phyloP scores from a whole-genome alignment of 2,888 invertebrate genomes.

The Caenorhabditis doughertyi region DNA sequence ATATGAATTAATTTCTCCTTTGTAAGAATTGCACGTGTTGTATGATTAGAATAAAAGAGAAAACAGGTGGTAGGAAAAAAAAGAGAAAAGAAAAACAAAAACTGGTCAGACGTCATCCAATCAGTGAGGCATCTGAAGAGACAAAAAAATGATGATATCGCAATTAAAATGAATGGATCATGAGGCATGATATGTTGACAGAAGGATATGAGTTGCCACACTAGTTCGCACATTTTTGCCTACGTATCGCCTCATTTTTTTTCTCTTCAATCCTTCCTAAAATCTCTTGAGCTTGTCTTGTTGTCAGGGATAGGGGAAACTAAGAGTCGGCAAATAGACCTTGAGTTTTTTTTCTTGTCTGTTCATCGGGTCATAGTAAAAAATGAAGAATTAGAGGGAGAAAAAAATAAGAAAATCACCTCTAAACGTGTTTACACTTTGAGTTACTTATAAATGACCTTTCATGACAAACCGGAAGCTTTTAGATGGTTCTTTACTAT shows the following conservation, averaged over 20 bases:
- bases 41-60: conserved; percentile 24
- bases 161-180: conserved; percentile 17
- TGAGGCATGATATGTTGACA: conserved; percentile 29
- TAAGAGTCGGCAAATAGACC: conserved; percentile 55
- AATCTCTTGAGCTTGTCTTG: conserved; percentile 47
- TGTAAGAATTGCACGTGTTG: neutral
- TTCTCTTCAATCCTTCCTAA: neutral
- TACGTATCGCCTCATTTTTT: conserved; percentile 34
- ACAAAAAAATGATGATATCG: conserved; percentile 6
- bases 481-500: conserved; percentile 21
- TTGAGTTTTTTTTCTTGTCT: conserved; percentile 30
- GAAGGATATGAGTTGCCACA: conserved; percentile 25
- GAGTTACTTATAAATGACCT: conserved; percentile 53
- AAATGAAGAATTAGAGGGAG: conserved; percentile 9
- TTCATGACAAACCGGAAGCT: conserved; percentile 49
- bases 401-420: conserved; percentile 1
- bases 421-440: conserved; percentile 49
- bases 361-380: conserved; percentile 26
- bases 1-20: conserved; percentile 14
- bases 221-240: conserved; percentile 36
- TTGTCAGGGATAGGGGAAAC: conserved; percentile 45
- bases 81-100: conserved; percentile 21
- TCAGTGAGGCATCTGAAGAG: conserved; percentile 4
- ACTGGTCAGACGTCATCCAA: conserved; percentile 28
- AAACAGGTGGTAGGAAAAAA: conserved; percentile 32